Conservation (phyloP, 2,888 invertebrate genomes). For the Margaritifera margaritifera region DNA sequence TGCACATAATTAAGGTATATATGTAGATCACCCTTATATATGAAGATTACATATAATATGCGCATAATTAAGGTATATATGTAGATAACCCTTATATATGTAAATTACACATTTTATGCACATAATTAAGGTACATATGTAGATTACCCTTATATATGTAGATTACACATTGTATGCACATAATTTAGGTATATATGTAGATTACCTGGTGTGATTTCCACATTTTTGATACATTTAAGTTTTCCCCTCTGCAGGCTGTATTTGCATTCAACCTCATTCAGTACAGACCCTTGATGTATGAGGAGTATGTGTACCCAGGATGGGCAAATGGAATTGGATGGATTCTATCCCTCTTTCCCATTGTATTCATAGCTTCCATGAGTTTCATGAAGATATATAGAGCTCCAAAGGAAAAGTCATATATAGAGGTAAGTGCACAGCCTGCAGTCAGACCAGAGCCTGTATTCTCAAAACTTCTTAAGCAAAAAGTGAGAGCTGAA, state of each 20-base stretch:
- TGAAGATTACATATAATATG: background rate
- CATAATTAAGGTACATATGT: background rate
- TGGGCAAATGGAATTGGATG: conserved; percentile 88
- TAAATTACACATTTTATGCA: too few species aligned
- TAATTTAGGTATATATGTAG: background rate
- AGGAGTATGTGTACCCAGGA: conserved; percentile 82
- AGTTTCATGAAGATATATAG: conserved; percentile 60
- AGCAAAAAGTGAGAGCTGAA: too few species aligned
- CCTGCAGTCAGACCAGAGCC: too few species aligned
- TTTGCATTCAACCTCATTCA: conserved; percentile 86
- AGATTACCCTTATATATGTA: background rate
- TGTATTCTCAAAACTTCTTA: too few species aligned
- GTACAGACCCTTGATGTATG: conserved; percentile 83
- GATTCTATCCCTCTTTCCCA: conserved; percentile 83
- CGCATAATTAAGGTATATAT: background rate
- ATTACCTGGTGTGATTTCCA: background rate
- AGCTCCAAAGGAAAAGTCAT: conserved; percentile 49
- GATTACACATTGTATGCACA: background rate
- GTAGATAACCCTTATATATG: too few species aligned
- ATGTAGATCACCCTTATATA: too few species aligned
- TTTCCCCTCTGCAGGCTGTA: conserved; percentile 78
- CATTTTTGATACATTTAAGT: background rate
- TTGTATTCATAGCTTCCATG: conserved; percentile 77
- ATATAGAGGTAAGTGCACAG: background rate
- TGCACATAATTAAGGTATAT: too few species aligned